These are phyloP conservation scores for Sminthopsis crassicaudata DNA, from an alignment of 2,113 vertebrate genomes.

Conservation along the genomic window DNA sequence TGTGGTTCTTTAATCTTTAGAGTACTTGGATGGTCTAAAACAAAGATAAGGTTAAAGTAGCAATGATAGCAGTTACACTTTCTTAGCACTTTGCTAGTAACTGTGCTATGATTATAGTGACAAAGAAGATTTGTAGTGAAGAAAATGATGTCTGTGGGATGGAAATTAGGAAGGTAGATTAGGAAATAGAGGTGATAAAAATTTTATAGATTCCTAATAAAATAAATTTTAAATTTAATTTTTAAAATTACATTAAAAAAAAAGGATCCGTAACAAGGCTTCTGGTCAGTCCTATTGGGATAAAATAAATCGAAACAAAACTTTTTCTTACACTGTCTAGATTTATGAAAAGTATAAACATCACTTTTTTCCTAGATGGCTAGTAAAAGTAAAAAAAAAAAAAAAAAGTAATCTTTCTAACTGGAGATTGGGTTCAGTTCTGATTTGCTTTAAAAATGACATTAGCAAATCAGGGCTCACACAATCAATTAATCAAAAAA, in stretches of 20 bases:
- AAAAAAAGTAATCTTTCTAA: background rate
- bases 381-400: background rate
- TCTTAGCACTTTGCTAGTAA: background rate
- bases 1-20: background rate
- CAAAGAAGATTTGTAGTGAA: background rate
- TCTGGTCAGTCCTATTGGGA: background rate
- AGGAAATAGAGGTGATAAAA: background rate
- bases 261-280: background rate
- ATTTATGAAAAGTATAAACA: background rate
- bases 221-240: background rate
- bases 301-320: background rate
- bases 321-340: background rate
- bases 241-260: background rate
- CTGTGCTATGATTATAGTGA: background rate
- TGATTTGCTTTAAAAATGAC: background rate
- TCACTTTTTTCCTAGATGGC: background rate
- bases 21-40: background rate
- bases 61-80: background rate
- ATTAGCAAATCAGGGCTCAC: background rate
- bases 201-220: background rate
- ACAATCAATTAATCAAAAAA: background rate
- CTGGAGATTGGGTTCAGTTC: background rate
- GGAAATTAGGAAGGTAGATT: background rate
- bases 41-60: background rate
- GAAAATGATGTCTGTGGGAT: background rate